Base-by-base conservation (phyloP, 2,888 invertebrate genomes). In the Temnothorax ravouxi region DNA sequence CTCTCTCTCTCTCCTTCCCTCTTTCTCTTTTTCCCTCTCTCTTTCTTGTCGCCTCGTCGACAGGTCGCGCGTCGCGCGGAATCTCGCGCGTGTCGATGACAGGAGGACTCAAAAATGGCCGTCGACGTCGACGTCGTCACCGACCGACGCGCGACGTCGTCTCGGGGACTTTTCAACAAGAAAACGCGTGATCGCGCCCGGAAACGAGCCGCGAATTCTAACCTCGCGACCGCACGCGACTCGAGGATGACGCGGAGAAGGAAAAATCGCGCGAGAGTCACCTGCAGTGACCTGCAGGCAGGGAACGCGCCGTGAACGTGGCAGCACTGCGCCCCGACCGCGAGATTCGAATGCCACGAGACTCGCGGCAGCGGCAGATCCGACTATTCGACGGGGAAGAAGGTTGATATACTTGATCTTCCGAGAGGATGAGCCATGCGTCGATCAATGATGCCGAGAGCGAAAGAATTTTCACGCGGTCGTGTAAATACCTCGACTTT, bases 41-140 rank as follows among this genome's bases (percentile, higher is more conserved):
- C n/a, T 41, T 11, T 29, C 72, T 21, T 2, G 61, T 66, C 44
- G 62, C 38, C 64, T 41, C 34, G 50, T 25, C 76, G 64, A 67
- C 25, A 79, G 66, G 21, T 47, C 34, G 34, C 34, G 34, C 5
- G 21, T 47, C 52, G 64, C 54, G 21, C 66, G 34, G n/a, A 79
- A 80, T 61, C 79, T 83, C 61, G 66, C 61, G 66, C 64, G 47
- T 77, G 44, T 56, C 41, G 25, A 25, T 1, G 25, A 25, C 25
- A 1, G 21, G 54, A 52, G 9, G 47, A 71, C 47, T 71, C 38
- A 79, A 79, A 79, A 59, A 79, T 79, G 79, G 79, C 71, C 71
- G 79, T 66, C 75, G 64, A 41, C 71, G 79, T 66, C 75, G 64
- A 41, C 41, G 71, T 71, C 29, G 67, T 67, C 77, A 44, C 25